Base-by-base conservation (phyloP, 30 jellyfish, hydroid and myxozoan genomes). In the Nemopilema nomurai region DNA sequence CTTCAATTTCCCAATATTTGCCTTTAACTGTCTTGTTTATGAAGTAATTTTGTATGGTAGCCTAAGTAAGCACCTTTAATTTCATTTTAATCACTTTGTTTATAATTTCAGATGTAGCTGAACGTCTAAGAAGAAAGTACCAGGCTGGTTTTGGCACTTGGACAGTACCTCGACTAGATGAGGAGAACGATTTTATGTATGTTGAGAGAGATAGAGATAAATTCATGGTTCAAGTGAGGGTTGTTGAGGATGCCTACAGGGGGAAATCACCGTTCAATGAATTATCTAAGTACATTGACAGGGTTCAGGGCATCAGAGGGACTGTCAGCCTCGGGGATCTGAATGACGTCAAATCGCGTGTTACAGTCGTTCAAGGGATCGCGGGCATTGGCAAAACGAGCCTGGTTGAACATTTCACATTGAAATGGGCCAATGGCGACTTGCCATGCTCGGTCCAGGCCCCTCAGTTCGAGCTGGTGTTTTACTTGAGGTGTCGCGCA, bases 371-470 rank as follows among this genome's bases (percentile, higher is more conserved):
- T 18, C 76, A 67, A 22, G 76, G 76, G 18, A 67, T 67, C 1
- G 76, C 76, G 8, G 76, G 76, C 19, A 67, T 67, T 22, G 76
- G 76, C 8, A 67, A 67, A 18, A 67, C 76, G 1, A 67, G 51
- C 4, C 30, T 32, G 0, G 76, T 22, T 18, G 51, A 67, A 23
- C 33, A 67, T 33, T 22, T 67, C 1, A 33, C 7, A 8, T 23
- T 22, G 3, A 32, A 67, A 22, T 67, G 76, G 76, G 76, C 76
- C 16, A 67, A 67, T 67, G 76, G 52, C 20, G 7, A 67, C 0
- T 19, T 67, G 76, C 19, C 20, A 16, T 3, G 51, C 50, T 0
- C n/a, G 23, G 52, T 19, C 18, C 1, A 16, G 20, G 13, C 24
- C 4, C 52, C 50, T 3, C 33, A 32, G 21, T 67, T 67, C 33